Base-by-base conservation (phyloP, 2,797 vertebrate genomes). In the Meda fulgida region DNA sequence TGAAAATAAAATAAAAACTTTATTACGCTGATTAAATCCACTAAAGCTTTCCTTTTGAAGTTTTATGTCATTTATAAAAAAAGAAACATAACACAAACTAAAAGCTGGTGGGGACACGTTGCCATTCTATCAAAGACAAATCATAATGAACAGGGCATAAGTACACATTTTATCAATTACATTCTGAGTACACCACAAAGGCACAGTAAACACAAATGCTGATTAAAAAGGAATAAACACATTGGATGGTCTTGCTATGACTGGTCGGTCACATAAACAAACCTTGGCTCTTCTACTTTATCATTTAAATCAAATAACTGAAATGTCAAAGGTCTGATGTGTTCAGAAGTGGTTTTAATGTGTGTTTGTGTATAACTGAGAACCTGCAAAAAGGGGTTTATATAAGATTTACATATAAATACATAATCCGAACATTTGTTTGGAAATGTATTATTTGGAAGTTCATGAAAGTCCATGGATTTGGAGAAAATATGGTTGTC, bases 211-310 rank as follows among this genome's bases (percentile, higher is more conserved):
- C 89, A 92, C 86, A 90, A 67, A 85, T 72, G 76, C 38, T 88
- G 88, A 91, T 84, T 91, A 83, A 86, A 92, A 90, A 89, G 84
- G 92, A 91, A 91, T 88, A 91, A 91, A 91, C 89, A 89, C 43
- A 81, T 85, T 81, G 78, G 80, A 79, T 58, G 58, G 73, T 87
- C 70, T 86, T 82, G 78, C 78, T 58, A 34, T 5, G 40, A 89
- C 34, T 13, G 36, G 63, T 65, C 76, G 36, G 19, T 70, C 48
- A 85, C 16, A 79, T 82, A 91, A 91, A 91, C 88, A 91, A 36
- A 84, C 13, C 43, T 72, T 80, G 69, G 23, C 8, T 77, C 46
- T 67, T 23, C 83, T 80, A 81, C 84, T 88, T 78, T 86, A 86
- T 78, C 85, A 89, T 88, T 81, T 78, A 83, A 65, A 70, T 72